Evolutionary conservation across 2,797 vertebrate species (phyloP).

Genomic region (Crocodylus rhombifer): DNA sequence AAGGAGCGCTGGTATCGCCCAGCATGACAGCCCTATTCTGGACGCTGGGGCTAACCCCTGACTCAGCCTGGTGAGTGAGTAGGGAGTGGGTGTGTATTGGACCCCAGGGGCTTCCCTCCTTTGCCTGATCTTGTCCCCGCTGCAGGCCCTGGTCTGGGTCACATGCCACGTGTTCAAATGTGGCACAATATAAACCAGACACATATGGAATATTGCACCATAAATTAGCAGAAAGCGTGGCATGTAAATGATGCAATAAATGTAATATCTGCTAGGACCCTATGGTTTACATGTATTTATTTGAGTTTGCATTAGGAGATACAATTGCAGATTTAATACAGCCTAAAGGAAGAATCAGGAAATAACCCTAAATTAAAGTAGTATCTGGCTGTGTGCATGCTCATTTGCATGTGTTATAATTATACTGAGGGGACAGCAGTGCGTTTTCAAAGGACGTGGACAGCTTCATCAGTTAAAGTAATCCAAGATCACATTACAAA

Average conservation of each 20-base stretch:
- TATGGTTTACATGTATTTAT: constrained; percentile 42
- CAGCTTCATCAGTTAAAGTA: constrained; percentile 34
- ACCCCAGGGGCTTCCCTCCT: too few species aligned
- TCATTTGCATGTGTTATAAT: constrained; percentile 68
- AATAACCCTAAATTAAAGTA: constrained; percentile 66
- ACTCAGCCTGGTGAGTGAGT: too few species aligned
- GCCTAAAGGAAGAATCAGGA: constrained; percentile 60
- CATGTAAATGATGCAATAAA: too few species aligned
- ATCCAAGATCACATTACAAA: neutral
- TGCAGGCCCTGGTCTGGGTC: too few species aligned
- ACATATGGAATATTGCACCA: constrained; percentile 44
- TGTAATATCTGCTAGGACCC: neutral
- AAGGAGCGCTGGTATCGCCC: too few species aligned
- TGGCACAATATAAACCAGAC: constrained; percentile 36
- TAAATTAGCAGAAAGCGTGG: neutral
- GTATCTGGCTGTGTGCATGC: constrained; percentile 50
- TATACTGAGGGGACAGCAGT: constrained; percentile 27
- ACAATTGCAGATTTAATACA: constrained; percentile 67
- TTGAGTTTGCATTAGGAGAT: constrained; percentile 44
- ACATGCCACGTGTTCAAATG: too few species aligned
- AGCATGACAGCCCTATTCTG: too few species aligned
- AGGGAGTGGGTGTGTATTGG: too few species aligned
- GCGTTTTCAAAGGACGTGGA: constrained; percentile 35
- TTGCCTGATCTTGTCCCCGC: too few species aligned
- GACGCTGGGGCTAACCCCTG: too few species aligned